Evolutionary conservation across 2,113 vertebrate species (phyloP).

Genomic region (Fregetta grallaria): DNA sequence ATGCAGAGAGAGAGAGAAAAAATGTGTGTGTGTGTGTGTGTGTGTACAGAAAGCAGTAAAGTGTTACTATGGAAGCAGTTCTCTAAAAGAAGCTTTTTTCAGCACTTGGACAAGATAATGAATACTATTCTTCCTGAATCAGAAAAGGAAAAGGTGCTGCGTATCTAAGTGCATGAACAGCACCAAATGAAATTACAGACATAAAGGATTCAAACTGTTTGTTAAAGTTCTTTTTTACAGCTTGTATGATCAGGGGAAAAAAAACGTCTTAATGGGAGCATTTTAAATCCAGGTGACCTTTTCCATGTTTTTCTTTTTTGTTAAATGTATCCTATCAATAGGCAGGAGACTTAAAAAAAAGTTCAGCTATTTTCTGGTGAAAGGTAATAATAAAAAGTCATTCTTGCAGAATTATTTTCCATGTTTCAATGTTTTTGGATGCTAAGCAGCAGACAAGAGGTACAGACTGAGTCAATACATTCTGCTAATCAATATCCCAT

Average conservation of each 20-base stretch:
- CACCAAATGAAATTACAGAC: not conserved
- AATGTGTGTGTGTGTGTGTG: accelerated
- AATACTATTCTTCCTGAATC: not conserved
- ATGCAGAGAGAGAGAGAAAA: not conserved
- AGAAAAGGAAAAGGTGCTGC: not conserved
- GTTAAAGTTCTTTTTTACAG: not conserved
- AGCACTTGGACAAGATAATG: not conserved
- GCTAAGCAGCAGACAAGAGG: not conserved
- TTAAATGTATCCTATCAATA: not conserved
- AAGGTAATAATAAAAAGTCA: not conserved
- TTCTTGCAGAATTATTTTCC: not conserved
- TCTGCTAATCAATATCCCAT: not conserved
- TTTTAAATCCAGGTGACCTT: not conserved
- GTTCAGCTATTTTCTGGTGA: not conserved
- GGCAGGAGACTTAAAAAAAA: not conserved
- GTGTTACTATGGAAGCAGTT: not conserved
- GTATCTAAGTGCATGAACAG: not conserved
- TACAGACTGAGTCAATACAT: not conserved
- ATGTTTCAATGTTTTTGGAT: not conserved
- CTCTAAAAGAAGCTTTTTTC: not conserved
- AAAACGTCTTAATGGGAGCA: not conserved
- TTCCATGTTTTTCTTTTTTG: not conserved
- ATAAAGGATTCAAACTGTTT: not conserved
- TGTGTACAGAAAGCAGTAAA: not conserved
- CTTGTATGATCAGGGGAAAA: not conserved